These are phyloP conservation scores for Cephus runcator DNA, from an alignment of 2,888 invertebrate species.

Conservation along the genomic window DNA sequence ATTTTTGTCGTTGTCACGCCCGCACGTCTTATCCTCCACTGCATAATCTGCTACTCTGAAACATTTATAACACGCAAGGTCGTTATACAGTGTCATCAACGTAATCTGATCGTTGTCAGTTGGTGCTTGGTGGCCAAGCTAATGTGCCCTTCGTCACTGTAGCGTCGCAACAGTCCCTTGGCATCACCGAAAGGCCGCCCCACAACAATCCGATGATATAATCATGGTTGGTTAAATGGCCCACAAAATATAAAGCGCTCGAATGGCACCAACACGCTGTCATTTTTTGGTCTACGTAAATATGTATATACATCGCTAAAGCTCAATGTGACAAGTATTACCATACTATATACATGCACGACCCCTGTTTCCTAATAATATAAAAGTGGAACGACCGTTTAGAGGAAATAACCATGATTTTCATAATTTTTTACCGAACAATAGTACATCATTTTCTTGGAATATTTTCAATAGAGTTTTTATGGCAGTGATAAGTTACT, in stretches of 20 bases:
- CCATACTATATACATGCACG: neutral
- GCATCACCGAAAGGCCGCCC: neutral
- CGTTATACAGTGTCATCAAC: neutral
- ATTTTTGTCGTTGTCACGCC: neutral
- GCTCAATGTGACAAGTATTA: neutral
- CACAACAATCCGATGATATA: constrained; percentile 8
- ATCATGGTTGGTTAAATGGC: constrained; percentile 12
- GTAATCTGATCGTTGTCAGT: neutral
- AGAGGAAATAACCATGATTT: neutral
- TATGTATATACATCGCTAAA: neutral
- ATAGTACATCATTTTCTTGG: neutral
- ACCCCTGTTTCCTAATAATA: neutral
- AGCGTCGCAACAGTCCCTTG: neutral
- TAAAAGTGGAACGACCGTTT: neutral
- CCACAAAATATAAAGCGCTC: constrained; percentile 11
- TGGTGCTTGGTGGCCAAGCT: neutral
- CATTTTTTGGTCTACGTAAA: neutral
- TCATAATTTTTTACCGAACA: neutral
- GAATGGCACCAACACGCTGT: neutral
- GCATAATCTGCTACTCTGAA: neutral
- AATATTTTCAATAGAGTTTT: neutral
- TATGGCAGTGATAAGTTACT: neutral
- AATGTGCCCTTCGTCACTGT: neutral
- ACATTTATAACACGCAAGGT: neutral
- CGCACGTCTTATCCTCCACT: neutral